These are phyloP conservation scores for Drosophila melanogaster DNA, from an alignment of 1,140 invertebrate genomes.

Conservation along the genomic window DNA sequence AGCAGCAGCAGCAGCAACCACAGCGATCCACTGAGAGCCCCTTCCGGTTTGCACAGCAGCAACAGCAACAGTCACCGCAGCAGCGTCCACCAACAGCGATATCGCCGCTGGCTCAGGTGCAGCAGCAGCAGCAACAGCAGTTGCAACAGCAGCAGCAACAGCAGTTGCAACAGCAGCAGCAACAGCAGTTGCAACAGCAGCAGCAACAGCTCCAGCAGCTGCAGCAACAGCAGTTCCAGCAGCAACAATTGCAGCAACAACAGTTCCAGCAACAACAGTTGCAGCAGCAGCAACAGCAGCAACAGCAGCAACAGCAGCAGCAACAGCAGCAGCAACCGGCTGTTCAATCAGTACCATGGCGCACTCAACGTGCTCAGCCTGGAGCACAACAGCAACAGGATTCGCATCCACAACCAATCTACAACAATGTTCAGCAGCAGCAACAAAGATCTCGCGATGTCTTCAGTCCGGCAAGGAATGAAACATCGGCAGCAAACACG, in stretches of 20 bases:
- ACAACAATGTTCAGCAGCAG: conserved; percentile 74
- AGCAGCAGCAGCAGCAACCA: conserved; percentile 43
- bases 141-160: conserved; percentile 29
- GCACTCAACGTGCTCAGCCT: conserved; percentile 62
- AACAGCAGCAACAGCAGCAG: conserved; percentile 42
- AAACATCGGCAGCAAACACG: conserved; percentile 59
- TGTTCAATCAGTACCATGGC: conserved; percentile 71
- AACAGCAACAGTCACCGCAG: conserved; percentile 35
- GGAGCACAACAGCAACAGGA: conserved; percentile 46
- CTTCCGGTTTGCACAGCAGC: conserved; percentile 66
- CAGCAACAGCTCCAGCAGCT: conserved; percentile 48
- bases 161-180: conserved; percentile 59
- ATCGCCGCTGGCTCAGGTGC: conserved; percentile 67
- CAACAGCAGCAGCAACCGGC: conserved; percentile 21
- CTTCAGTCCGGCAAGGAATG: conserved; percentile 50
- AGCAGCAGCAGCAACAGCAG: conserved; percentile 39
- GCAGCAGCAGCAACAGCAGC: conserved; percentile 45
- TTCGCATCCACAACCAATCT: conserved; percentile 72
- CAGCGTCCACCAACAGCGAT: conserved; percentile 47
- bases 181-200: conserved; percentile 16
- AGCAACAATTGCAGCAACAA: conserved; percentile 32
- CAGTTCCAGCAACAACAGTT: conserved; percentile 36
- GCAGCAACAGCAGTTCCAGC: conserved; percentile 30
- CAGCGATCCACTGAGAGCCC: conserved; percentile 67
- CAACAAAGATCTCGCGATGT: conserved; percentile 63